Evolutionary conservation across 2,797 vertebrate genomes (phyloP), one percentile per base, ranked within the genome.

Genomic region (Bradypus variegatus): DNA sequence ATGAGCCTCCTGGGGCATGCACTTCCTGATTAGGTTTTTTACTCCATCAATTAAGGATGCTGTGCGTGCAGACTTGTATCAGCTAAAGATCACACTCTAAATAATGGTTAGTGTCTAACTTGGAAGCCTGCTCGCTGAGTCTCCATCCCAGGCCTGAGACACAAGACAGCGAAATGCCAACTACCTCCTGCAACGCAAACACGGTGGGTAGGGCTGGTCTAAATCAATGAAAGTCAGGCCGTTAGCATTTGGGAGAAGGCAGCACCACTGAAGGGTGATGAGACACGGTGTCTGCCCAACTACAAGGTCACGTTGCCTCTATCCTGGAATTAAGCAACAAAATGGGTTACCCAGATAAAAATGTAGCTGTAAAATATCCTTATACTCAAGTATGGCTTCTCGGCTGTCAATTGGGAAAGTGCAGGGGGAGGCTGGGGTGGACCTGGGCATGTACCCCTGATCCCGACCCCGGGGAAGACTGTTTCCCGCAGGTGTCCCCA

Each of bases 121-220:
- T 1, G 72, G 55, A 65, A 60, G 62, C 36, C 31, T 0, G 58
- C 38, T n/a, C 53, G 80, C 92, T 64, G 72, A 81, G 53, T 92
- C 81, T 62, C 1, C 72, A 45, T 60, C 91, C 89, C 70, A 1
- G 86, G 76, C 72, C 70, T 23, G 21, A 73, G 81, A 36, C 79
- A 48, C 9, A 5, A 25, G 50, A 29, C 80, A 73, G 50, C 1
- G 16, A 88, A 64, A 88, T 36, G 73, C 36, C 87, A 83, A n/a
- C 53, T 29, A 6, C 27, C 16, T 3, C 1, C 1, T 0, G 29
- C 41, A 45, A 14, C 0, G 36, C 53, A 38, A 36, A 65, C 33
- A 6, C 64, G 2, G 55, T 0, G 0, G 25, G 41, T 13, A 21
- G 85, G 31, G 36, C 27, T 4, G 0, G 1, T 3, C 0, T 13